Percentiles rank a stretch among this genome's conserved stretches.
Evolutionary conservation across 2,888 invertebrate species (phyloP).

Genomic region (Podabrus alpinus): DNA sequence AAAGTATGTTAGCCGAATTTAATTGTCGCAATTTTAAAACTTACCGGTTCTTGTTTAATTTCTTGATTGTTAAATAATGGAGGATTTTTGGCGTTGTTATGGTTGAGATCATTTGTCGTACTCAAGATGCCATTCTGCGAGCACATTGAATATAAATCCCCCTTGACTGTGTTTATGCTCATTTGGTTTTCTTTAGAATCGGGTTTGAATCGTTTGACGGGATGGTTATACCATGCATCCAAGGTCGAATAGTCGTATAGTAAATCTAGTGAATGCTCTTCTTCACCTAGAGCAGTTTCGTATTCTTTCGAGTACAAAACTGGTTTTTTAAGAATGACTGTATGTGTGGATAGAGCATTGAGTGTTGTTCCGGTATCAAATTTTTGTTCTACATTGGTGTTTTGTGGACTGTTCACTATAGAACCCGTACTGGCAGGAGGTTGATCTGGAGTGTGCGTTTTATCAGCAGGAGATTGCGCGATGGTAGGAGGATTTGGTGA

Average conservation of each 20-base stretch:
- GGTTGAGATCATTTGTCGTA: conserved; percentile 40
- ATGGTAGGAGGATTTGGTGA: conserved; percentile 67
- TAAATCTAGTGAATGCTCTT: conserved; percentile 77
- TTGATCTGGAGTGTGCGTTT: conserved; percentile 35
- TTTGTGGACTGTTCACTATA: conserved; percentile 40
- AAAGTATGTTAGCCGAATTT: conserved; percentile 5
- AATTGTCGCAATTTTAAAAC: conserved; percentile 1
- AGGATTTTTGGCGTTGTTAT: conserved; percentile 34
- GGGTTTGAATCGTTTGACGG: conserved; percentile 84
- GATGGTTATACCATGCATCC: conserved; percentile 84
- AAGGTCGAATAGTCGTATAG: conserved; percentile 88
- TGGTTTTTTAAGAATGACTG: conserved; percentile 69
- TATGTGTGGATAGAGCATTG: conserved; percentile 27
- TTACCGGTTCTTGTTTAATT: conserved; percentile 67
- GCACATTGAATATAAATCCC: conserved; percentile 52
- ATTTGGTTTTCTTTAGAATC: conserved; percentile 57
- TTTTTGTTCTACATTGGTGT: conserved; percentile 45
- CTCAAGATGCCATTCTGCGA: conserved; percentile 44
- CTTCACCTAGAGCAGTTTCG: conserved; percentile 78
- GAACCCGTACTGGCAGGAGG: conserved; percentile 43
- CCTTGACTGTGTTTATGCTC: conserved; percentile 50
- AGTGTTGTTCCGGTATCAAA: conserved; percentile 34
- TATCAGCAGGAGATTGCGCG: conserved; percentile 44
- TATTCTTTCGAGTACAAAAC: conserved; percentile 76
- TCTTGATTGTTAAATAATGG: conserved; percentile 54